phyloP scores from a whole-genome alignment of 2,888 invertebrate species.

The Orthosia incerta region DNA sequence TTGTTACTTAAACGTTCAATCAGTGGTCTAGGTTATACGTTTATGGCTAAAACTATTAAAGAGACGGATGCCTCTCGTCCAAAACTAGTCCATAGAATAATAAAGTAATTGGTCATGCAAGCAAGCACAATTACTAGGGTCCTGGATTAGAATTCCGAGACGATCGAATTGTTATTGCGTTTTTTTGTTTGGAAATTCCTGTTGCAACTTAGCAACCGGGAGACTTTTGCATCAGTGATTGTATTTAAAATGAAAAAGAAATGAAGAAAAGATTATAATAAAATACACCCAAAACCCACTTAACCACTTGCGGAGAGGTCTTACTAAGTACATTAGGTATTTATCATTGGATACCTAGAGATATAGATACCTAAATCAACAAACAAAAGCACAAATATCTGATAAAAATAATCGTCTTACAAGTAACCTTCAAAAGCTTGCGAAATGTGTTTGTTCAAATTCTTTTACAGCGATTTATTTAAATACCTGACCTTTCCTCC shows the following conservation, averaged over 20 bases:
- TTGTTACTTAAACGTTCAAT: neutral
- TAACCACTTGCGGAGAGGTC: neutral
- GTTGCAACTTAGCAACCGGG: neutral
- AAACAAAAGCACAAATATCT: neutral
- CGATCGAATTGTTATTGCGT: neutral
- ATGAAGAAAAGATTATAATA: too few species aligned
- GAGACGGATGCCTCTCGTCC: neutral
- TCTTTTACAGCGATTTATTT: neutral
- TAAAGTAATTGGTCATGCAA: neutral
- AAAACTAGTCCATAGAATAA: neutral
- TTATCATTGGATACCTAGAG: too few species aligned
- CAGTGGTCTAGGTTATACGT: neutral
- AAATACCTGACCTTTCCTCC: slow-evolving; percentile 26
- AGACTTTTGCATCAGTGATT: neutral
- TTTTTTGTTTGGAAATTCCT: neutral
- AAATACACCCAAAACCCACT: too few species aligned
- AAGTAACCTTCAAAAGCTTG: neutral
- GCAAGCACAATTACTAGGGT: neutral
- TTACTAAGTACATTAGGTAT: neutral
- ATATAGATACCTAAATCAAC: neutral
- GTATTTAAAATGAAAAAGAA: too few species aligned
- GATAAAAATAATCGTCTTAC: neutral
- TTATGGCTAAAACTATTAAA: neutral
- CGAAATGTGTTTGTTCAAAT: neutral
- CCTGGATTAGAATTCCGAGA: neutral